Conservation (phyloP, 1,140 invertebrate genomes). For the Drosophila suzukii region DNA sequence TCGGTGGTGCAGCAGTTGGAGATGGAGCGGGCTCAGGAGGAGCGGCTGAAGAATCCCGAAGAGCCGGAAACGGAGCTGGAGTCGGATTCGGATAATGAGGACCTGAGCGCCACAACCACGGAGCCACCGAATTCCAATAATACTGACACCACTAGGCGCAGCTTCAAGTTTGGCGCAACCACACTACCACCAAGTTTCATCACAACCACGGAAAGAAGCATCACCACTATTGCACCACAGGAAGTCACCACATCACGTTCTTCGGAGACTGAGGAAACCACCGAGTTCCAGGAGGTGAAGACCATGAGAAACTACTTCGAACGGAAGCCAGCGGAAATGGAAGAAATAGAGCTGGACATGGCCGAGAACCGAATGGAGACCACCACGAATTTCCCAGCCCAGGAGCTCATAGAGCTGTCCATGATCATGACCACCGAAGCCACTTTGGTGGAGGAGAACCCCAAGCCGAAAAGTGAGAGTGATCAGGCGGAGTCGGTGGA, state of each 20-base stretch:
- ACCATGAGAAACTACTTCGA: constrained; percentile 10
- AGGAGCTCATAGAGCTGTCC: not conserved
- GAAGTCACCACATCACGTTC: not conserved
- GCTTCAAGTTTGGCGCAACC: constrained; percentile 4
- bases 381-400: constrained; percentile 3
- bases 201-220: not conserved
- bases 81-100: not conserved
- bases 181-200: constrained; percentile 1
- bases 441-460: constrained; percentile 1
- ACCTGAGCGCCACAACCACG: constrained; percentile 4
- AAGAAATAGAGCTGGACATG: constrained; percentile 4
- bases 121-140: not conserved
- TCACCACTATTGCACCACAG: not conserved
- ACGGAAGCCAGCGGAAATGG: not conserved
- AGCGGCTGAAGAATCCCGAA: not conserved
- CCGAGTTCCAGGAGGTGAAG: not conserved
- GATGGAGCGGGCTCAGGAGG: constrained; percentile 18
- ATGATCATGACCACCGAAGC: constrained; percentile 11
- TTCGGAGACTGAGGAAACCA: constrained; percentile 11
- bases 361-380: constrained; percentile 27
- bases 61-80: not conserved
- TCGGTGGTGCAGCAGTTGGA: constrained; percentile 51
- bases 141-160: not conserved
- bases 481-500: not conserved
- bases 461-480: not conserved